phyloP scores from a whole-genome alignment of 2,113 vertebrate genomes.

The Orthonyx spaldingii region DNA sequence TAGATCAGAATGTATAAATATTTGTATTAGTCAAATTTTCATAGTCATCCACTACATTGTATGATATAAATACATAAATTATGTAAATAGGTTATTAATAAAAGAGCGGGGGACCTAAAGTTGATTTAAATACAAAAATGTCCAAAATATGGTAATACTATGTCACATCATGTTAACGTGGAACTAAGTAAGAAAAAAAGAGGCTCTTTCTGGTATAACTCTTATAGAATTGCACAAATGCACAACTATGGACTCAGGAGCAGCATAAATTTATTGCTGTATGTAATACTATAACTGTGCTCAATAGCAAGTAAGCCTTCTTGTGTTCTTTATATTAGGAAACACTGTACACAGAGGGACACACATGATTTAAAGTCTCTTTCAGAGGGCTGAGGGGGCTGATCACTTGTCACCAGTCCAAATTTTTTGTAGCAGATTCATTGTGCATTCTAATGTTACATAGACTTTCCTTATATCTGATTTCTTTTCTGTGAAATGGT shows the following conservation, averaged over 20 bases:
- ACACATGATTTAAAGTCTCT: background rate
- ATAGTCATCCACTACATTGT: background rate
- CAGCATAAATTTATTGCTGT: background rate
- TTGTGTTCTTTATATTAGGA: background rate
- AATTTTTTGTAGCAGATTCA: background rate
- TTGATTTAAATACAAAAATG: background rate
- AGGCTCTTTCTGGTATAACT: background rate
- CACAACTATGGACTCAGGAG: background rate
- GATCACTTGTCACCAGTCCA: background rate
- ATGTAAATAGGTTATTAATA: background rate
- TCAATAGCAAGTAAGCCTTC: background rate
- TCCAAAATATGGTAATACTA: background rate
- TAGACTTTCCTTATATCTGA: background rate
- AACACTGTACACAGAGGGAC: background rate
- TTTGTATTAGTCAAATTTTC: background rate
- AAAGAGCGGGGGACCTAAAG: background rate
- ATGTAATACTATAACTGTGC: background rate
- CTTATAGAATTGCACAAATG: background rate
- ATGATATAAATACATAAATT: background rate
- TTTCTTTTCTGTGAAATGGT: background rate
- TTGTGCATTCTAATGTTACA: background rate
- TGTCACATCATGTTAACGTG: background rate
- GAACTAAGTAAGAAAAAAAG: background rate
- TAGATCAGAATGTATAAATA: background rate
- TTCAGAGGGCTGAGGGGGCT: background rate